Evolutionary conservation across 2,888 invertebrate species (phyloP).

Genomic region (Plemyria rubiginata): DNA sequence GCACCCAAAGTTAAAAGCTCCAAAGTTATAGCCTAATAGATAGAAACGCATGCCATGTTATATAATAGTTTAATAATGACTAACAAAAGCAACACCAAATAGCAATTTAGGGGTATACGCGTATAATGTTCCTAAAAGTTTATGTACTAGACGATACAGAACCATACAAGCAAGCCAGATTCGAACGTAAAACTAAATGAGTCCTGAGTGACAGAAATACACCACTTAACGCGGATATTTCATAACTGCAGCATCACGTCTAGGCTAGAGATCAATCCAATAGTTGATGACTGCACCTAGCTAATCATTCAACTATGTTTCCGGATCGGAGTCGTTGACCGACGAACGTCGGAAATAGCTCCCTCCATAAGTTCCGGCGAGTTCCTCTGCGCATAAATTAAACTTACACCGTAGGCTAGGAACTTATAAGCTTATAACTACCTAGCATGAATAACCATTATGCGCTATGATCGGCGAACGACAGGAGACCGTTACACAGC

Average conservation of each 20-base stretch:
- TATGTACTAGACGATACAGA: too few relatives aligned
- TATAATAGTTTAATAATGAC: too few relatives aligned
- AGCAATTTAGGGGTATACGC: too few relatives aligned
- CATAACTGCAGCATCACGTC: slow-evolving; percentile 14
- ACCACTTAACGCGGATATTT: neutral
- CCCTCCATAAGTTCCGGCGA: slow-evolving; percentile 62
- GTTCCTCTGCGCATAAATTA: slow-evolving; percentile 48
- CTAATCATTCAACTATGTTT: slow-evolving; percentile 67
- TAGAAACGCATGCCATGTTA: too few relatives aligned
- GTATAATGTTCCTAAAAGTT: too few relatives aligned
- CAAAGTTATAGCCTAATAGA: too few relatives aligned
- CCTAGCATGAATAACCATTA: slow-evolving; percentile 7
- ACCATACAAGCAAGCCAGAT: neutral
- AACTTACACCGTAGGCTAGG: slow-evolving; percentile 17
- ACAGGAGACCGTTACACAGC: neutral
- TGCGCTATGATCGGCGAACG: neutral
- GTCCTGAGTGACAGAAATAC: neutral
- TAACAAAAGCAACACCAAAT: too few relatives aligned
- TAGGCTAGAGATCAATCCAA: slow-evolving; percentile 50
- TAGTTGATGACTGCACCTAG: slow-evolving; percentile 57
- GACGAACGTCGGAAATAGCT: slow-evolving; percentile 71
- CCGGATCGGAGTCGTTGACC: slow-evolving; percentile 75
- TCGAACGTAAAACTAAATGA: neutral
- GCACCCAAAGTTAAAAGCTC: too few relatives aligned
- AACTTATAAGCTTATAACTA: slow-evolving; percentile 1